These are phyloP conservation scores for Enteromius viviparus DNA, from an alignment of 2,797 vertebrate genomes.

Conservation along the genomic window DNA sequence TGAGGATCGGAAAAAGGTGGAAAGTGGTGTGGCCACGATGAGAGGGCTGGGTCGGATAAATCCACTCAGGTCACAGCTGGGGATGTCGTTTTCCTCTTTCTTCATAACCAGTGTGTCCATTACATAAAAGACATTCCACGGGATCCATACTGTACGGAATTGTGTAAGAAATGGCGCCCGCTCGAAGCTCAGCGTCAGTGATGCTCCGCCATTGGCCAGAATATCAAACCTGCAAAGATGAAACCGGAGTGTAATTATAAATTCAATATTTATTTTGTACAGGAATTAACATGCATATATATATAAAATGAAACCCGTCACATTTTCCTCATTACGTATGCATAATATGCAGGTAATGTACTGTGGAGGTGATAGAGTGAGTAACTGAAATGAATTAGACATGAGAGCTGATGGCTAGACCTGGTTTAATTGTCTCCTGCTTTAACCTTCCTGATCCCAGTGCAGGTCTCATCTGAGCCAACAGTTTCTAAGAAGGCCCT, in stretches of 20 bases:
- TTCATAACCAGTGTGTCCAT: conserved; percentile 98
- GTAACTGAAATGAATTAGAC: conserved; percentile 49
- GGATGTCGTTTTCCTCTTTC: conserved; percentile 98
- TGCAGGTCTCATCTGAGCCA: conserved; percentile 27
- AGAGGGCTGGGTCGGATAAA: conserved; percentile 92
- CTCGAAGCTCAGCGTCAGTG: conserved; percentile 93
- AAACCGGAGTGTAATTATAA: neutral
- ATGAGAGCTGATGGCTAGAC: conserved; percentile 43
- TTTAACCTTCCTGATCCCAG: conserved; percentile 50
- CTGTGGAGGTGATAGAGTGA: conserved; percentile 38
- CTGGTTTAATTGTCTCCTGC: conserved; percentile 50
- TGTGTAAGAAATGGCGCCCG: conserved; percentile 93
- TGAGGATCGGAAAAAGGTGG: conserved; percentile 89
- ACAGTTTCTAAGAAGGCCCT: conserved; percentile 38
- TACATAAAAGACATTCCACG: conserved; percentile 97
- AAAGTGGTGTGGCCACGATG: conserved; percentile 91
- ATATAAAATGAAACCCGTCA: neutral
- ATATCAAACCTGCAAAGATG: conserved; percentile 90
- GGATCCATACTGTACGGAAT: conserved; percentile 94
- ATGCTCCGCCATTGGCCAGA: conserved; percentile 92
- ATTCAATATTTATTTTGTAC: neutral
- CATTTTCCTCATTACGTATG: conserved; percentile 24
- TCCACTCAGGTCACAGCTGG: conserved; percentile 95
- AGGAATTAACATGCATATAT: neutral
- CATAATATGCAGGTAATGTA: conserved; percentile 37